Percentiles rank a stretch among this genome's conserved stretches.
phyloP scores from a whole-genome alignment of 2,113 vertebrate genomes.

The Promerops cafer region DNA sequence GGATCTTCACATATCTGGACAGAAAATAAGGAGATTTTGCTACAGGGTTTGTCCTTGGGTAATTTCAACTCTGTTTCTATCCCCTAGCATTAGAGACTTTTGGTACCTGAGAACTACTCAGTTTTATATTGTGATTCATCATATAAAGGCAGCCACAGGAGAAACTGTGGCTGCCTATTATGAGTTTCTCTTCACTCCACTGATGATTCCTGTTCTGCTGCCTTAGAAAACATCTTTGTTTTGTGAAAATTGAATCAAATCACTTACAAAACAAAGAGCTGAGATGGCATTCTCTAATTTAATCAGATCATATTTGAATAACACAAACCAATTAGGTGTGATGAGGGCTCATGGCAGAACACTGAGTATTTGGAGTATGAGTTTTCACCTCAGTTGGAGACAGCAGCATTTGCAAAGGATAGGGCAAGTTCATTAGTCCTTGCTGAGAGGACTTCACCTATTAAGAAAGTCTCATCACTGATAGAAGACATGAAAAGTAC shows the following conservation, averaged over 20 bases:
- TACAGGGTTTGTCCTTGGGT: background rate
- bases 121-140: background rate
- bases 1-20: background rate
- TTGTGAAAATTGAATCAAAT: background rate
- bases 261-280: background rate
- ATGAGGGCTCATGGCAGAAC: background rate
- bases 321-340: background rate
- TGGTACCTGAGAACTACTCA: background rate
- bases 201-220: background rate
- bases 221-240: background rate
- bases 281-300: background rate
- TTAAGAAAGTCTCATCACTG: background rate
- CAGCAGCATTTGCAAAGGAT: background rate
- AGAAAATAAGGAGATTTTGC: background rate
- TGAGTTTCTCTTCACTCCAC: background rate
- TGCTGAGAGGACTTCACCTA: background rate
- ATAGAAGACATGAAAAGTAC: background rate
- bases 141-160: background rate
- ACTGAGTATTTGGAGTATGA: background rate
- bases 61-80: background rate
- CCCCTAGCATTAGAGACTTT: background rate
- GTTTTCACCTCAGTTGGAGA: background rate
- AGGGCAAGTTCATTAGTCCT: background rate
- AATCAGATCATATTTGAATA: background rate
- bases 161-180: background rate